phyloP scores from a whole-genome alignment of 2,888 invertebrate species.

The Sepioteuthis lessoniana region DNA sequence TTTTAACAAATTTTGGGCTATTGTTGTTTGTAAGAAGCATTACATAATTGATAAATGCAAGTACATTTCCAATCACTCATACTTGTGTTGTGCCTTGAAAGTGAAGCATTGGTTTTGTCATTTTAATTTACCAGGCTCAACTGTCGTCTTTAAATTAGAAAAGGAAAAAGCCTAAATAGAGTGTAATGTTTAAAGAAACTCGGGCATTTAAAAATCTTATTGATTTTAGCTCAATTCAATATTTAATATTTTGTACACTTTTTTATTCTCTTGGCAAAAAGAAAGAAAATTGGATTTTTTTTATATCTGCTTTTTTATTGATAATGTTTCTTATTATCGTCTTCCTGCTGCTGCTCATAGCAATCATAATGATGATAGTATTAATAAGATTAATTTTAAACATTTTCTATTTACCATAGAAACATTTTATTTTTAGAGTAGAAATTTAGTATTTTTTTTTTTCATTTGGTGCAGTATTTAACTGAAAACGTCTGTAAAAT shows the following conservation, averaged over 20 bases:
- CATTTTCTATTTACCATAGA: not conserved
- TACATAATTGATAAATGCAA: not conserved
- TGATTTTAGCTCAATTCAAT: slow-evolving; percentile 23
- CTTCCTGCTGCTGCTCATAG: not conserved
- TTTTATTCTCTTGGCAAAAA: slow-evolving; percentile 17
- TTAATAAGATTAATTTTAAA: not conserved
- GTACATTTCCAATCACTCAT: slow-evolving; percentile 33
- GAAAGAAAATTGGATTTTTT: not conserved
- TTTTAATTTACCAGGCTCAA: slow-evolving; percentile 33
- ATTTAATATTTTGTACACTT: not conserved
- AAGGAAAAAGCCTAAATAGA: not conserved
- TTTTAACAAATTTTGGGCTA: not conserved
- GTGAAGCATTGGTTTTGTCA: not conserved
- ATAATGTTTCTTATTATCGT: not conserved
- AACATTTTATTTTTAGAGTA: not conserved
- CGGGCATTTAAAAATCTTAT: slow-evolving; percentile 1
- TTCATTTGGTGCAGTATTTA: not conserved
- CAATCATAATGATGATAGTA: not conserved
- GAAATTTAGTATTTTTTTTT: not conserved
- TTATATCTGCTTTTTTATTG: not conserved
- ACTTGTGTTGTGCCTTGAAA: slow-evolving; percentile 33
- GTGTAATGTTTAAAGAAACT: not conserved
- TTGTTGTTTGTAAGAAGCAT: not conserved
- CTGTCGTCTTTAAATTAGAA: not conserved
- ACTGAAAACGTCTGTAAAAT: not conserved